phyloP scores from a whole-genome alignment of 2,113 vertebrate genomes.

The Macaca nemestrina region DNA sequence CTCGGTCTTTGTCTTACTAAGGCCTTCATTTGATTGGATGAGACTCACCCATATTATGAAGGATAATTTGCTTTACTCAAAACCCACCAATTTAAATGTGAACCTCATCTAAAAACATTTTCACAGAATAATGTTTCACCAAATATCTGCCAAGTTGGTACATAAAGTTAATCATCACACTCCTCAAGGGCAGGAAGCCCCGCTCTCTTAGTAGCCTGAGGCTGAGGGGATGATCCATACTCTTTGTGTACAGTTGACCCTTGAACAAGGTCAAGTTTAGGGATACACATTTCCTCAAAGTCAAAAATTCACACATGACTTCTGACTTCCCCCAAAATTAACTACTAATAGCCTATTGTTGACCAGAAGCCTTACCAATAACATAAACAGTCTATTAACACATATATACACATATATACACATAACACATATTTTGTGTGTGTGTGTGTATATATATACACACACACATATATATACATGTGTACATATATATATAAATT shows the following conservation, averaged over 20 bases:
- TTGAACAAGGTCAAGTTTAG: background rate
- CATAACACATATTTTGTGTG: too few species aligned
- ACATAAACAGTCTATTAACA: background rate
- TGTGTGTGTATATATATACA: background rate
- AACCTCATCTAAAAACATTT: background rate
- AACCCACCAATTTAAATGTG: background rate
- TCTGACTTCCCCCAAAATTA: background rate
- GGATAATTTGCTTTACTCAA: background rate
- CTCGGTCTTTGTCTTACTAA: background rate
- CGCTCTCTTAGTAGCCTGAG: background rate
- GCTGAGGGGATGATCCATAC: background rate
- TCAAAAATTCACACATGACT: background rate
- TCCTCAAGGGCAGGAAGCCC: background rate
- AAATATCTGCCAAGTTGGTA: background rate
- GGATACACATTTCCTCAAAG: background rate
- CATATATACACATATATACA: background rate
- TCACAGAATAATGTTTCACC: background rate
- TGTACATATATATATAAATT: background rate
- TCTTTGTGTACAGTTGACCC: background rate
- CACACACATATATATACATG: background rate
- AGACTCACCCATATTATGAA: background rate
- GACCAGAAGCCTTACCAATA: background rate
- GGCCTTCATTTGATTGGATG: background rate
- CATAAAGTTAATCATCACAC: background rate
- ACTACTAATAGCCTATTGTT: background rate